phyloP scores from a whole-genome alignment of 2,888 invertebrate species.

The Conomelus anceps region DNA sequence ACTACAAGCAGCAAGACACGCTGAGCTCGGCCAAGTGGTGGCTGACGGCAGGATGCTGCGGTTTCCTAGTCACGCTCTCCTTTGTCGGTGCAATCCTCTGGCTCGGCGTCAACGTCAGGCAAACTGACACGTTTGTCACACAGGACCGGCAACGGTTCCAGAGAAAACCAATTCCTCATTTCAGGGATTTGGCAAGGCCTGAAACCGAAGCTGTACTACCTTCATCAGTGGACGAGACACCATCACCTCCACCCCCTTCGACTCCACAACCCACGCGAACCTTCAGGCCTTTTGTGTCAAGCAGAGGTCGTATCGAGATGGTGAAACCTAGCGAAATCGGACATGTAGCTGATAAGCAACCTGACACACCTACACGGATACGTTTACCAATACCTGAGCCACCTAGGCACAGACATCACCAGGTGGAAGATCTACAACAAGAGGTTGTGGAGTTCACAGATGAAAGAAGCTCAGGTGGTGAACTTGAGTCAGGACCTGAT shows the following conservation, averaged over 20 bases:
- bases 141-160: not conserved
- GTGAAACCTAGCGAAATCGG: not conserved
- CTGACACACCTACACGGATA: slow-evolving; percentile 21
- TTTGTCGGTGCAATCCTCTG: slow-evolving; percentile 37
- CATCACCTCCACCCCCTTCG: slow-evolving; percentile 21
- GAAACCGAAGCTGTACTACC: not conserved
- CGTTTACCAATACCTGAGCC: slow-evolving; percentile 16
- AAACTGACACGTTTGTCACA: not conserved
- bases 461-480: not conserved
- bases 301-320: not conserved
- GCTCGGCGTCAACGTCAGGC: slow-evolving; percentile 32
- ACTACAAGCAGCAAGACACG: not conserved
- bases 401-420: slow-evolving; percentile 5
- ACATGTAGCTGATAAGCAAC: not conserved
- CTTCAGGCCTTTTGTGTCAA: not conserved
- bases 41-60: slow-evolving; percentile 35
- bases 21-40: slow-evolving; percentile 33
- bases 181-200: not conserved
- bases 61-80: slow-evolving; percentile 33
- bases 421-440: not conserved
- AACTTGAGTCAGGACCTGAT: not conserved
- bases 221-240: not conserved
- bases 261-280: slow-evolving; percentile 18
- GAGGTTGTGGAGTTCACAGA: too few species aligned
- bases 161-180: not conserved